Percentiles rank a stretch among this genome's conserved stretches.
Evolutionary conservation across 2,113 vertebrate genomes (phyloP).

Genomic region (Hassar affinis): DNA sequence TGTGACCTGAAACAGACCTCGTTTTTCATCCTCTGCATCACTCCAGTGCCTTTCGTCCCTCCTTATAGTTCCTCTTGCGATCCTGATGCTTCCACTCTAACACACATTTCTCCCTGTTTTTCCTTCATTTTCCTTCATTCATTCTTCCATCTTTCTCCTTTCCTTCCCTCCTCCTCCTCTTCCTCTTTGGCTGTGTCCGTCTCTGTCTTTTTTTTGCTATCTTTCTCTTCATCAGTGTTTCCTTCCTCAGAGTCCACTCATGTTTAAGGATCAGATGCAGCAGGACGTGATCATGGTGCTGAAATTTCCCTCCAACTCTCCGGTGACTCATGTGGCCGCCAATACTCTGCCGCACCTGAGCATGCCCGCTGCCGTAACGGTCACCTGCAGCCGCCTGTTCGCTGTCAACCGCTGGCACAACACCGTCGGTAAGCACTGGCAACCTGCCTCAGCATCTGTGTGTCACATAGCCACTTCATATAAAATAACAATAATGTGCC

Average conservation of each 20-base stretch:
- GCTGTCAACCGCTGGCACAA: constrained; percentile 99
- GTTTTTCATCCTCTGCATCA: constrained; percentile 36
- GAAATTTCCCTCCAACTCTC: constrained; percentile 98
- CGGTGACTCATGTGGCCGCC: constrained; percentile 94
- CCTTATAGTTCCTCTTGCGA: constrained; percentile 63
- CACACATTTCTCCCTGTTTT: constrained; percentile 71
- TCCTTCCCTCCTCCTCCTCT: background rate
- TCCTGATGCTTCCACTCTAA: constrained; percentile 62
- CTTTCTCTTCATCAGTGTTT: constrained; percentile 97
- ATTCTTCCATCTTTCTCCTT: constrained; percentile 69
- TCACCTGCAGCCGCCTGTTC: constrained; percentile 96
- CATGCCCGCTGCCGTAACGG: constrained; percentile 93
- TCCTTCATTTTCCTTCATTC: constrained; percentile 77
- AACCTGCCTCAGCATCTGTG: background rate
- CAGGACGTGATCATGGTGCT: constrained; percentile 99
- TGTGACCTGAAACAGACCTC: background rate
- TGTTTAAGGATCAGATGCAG: constrained; percentile 99
- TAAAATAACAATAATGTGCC: too few relatives aligned
- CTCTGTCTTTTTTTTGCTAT: constrained; percentile 38
- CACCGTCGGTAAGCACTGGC: constrained; percentile 86
- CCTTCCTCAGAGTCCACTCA: constrained; percentile 99
- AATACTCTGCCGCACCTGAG: constrained; percentile 97
- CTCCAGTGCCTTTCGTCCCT: constrained; percentile 28
- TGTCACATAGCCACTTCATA: background rate
- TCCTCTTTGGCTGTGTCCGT: background rate